Conservation (phyloP, 2,113 vertebrate genomes). For the Anthoscopus minutus region DNA sequence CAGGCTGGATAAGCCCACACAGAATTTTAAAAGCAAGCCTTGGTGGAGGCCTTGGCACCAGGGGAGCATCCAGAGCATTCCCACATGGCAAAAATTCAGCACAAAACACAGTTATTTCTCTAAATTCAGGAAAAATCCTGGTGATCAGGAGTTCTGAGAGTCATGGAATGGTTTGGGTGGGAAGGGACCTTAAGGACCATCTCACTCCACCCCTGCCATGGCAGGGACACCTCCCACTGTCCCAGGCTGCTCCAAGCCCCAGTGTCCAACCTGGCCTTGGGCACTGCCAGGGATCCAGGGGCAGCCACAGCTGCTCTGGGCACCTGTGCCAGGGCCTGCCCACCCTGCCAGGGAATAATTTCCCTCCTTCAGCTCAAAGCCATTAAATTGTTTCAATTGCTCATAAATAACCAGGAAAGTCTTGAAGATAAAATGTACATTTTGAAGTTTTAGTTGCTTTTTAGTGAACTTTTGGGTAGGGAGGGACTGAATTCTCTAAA, state of each 20-base stretch:
- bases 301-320: not conserved
- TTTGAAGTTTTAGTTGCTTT: not conserved
- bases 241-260: not conserved
- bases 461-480: not conserved
- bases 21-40: not conserved
- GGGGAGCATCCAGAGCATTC: not conserved
- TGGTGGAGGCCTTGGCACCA: not conserved
- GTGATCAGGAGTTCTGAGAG: not conserved
- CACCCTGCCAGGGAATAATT: not conserved
- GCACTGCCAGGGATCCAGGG: not conserved
- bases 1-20: not conserved
- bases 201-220: accelerated
- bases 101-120: not conserved
- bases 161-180: not conserved
- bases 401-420: not conserved
- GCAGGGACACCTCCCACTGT: not conserved
- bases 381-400: not conserved
- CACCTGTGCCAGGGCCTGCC: not conserved
- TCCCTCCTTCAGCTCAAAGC: not conserved
- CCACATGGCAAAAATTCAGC: not conserved
- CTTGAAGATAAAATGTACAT: not conserved
- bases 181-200: not conserved
- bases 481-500: not conserved
- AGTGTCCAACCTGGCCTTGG: not conserved
- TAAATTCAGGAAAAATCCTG: not conserved